Conservation (phyloP, 2,888 invertebrate species). For the Tigriopus californicus region DNA sequence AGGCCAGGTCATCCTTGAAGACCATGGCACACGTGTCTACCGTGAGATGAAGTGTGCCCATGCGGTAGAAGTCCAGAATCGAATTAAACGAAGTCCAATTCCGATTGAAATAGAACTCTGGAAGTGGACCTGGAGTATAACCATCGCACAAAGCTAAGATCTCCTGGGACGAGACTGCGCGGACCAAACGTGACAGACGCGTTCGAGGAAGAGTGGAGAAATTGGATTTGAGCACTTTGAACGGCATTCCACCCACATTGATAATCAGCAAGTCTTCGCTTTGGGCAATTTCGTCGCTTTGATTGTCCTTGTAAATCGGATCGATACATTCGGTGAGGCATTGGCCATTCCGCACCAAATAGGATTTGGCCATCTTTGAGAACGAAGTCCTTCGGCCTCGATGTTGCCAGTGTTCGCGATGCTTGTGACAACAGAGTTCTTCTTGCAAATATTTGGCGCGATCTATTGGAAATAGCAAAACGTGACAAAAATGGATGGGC, state of each 20-base stretch:
- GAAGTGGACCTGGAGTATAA: neutral
- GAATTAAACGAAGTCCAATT: neutral
- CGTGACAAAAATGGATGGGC: no score
- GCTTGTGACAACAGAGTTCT: no score
- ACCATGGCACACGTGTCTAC: slow-evolving; percentile 2
- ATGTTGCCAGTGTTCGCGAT: no score
- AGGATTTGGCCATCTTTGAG: no score
- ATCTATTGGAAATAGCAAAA: no score
- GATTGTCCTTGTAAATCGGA: no score
- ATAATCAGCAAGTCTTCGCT: neutral
- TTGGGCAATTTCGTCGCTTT: neutral
- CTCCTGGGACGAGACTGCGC: neutral
- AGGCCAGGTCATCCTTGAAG: neutral
- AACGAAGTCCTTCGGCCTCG: no score
- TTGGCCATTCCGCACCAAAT: no score
- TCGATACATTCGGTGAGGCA: no score
- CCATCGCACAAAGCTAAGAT: neutral
- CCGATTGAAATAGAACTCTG: neutral
- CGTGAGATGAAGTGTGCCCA: neutral
- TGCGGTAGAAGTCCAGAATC: slow-evolving; percentile 1
- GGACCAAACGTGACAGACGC: neutral
- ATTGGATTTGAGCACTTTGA: neutral
- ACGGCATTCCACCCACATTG: neutral
- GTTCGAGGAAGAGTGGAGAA: neutral
- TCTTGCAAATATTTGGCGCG: no score